Base-by-base conservation (phyloP, 2,113 vertebrate genomes). In the Junco hyemalis region DNA sequence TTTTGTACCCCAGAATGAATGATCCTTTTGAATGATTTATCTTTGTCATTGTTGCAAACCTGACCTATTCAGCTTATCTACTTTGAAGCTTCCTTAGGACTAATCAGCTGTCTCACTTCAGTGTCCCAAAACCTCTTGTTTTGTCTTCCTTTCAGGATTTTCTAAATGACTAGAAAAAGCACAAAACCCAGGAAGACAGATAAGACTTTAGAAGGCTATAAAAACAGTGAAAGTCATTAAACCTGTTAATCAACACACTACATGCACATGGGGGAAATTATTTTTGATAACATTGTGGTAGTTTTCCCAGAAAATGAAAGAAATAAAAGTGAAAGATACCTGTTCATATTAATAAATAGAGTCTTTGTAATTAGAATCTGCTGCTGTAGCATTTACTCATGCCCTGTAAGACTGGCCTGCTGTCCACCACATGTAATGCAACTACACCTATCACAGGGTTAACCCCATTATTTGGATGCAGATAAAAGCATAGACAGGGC, bases 101-200 rank as follows among this genome's bases (percentile, higher is more conserved):
- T 95, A 91, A 89, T 94, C 92, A 95, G 76, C 66, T 91, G 64
- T 91, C 78, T 96, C 82, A 90, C 28, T 94, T 94, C 33, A 79
- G 65, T 81, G 38, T 86, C 88, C 91, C 69, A 40, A 40, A 61
- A 65, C 22, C 35, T 8, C 57, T 86, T 97, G 29, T 96, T 97
- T 90, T 96, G 36, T 86, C 81, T 83, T 90, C 31, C 81, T 90
- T 90, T 95, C 1, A 8, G 50, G 33, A 77, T 82, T 84, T 54
- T 93, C 63, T 94, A 89, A 83, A 84, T 90, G 25, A 56, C 65
- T 77, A 88, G 76, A 88, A 64, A 86, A 89, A 81, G 8, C 31
- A 90, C 26, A 85, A 81, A 93, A 94, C 31, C 21, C 78, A 76
- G 91, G 84, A 96, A 95, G 65, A 68, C 29, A 88, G 94, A 92